Evolutionary conservation across 2,888 invertebrate genomes (phyloP).

Genomic region (Schizaphis graminum): DNA sequence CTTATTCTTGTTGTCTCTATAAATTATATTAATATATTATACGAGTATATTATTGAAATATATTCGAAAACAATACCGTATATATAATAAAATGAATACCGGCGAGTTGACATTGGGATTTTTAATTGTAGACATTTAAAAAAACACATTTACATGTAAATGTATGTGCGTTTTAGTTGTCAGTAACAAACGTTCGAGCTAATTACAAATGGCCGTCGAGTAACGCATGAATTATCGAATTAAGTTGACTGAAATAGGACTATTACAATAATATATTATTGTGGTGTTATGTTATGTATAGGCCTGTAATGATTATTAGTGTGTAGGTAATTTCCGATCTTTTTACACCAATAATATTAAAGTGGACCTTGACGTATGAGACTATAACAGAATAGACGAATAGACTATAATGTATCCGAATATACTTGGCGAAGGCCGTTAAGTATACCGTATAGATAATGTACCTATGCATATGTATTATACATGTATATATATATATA

Average conservation of each 20-base stretch:
- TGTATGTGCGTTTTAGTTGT: neutral
- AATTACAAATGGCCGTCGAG: neutral
- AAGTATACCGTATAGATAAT: neutral
- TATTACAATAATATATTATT: neutral
- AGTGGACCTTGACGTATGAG: neutral
- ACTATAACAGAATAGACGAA: neutral
- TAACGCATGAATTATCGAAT: neutral
- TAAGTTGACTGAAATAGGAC: neutral
- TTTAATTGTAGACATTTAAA: neutral
- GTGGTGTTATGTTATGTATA: neutral
- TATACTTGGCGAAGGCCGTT: neutral
- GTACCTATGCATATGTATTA: neutral
- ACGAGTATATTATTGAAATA: neutral
- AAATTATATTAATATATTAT: neutral
- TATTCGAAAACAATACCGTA: neutral
- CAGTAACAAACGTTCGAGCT: neutral
- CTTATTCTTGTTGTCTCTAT: neutral
- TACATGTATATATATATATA: neutral
- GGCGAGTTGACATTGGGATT: neutral
- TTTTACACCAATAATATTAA: neutral
- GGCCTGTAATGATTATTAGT: neutral
- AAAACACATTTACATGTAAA: conserved; percentile 3
- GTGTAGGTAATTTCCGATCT: neutral
- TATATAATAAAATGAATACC: neutral
- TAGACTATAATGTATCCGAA: neutral